A percentile compares a stretch with the other conserved stretches of the same genome.
Evolutionary conservation across 2,888 invertebrate species (phyloP).

Genomic region (Phytoseiulus persimilis): DNA sequence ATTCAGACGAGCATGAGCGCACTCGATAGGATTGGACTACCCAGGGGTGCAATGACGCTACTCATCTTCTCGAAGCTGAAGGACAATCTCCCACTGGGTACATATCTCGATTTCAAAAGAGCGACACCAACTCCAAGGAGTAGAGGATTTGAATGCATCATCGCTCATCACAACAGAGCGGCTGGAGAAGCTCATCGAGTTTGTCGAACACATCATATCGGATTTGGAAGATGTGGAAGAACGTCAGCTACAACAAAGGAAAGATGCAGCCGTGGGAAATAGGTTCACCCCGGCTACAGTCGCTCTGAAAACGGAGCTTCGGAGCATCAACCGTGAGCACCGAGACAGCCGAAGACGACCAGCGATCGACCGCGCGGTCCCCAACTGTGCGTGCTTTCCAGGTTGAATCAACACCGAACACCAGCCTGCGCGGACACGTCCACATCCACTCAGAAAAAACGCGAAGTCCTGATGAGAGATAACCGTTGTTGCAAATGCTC

Average conservation of each 20-base stretch:
- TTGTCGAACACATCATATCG: neutral
- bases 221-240: neutral
- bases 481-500: neutral
- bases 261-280: neutral
- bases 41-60: neutral
- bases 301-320: neutral
- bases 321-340: neutral
- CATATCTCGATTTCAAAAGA: neutral
- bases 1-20: neutral
- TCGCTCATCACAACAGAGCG: neutral
- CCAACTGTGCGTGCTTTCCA: no score
- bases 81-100: neutral
- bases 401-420: no score
- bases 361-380: no score
- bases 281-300: neutral
- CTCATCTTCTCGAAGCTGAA: neutral
- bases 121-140: no score
- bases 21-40: neutral
- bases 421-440: neutral
- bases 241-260: neutral
- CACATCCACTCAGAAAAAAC: neutral
- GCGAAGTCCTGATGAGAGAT: neutral
- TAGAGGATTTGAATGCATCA: no score
- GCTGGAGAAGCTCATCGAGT: neutral
- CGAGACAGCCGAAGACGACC: neutral